These are phyloP conservation scores for Drosophila truncata DNA, from an alignment of 1,140 invertebrate species.

Conservation along the genomic window DNA sequence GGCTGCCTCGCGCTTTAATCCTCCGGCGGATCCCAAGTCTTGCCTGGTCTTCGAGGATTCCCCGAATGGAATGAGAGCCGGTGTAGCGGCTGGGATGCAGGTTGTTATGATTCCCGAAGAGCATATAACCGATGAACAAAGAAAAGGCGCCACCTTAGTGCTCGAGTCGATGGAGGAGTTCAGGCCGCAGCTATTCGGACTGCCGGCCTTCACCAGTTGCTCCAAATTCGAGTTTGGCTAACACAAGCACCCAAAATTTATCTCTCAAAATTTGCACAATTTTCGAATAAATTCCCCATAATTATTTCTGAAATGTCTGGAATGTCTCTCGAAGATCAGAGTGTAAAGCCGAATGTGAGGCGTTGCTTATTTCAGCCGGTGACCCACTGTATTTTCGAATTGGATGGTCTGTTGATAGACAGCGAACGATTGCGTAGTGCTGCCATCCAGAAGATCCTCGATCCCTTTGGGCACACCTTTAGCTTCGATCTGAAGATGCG, in stretches of 20 bases:
- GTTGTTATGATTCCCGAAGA: constrained; percentile 94
- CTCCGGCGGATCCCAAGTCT: constrained; percentile 89
- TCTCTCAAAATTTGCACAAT: constrained; percentile 3
- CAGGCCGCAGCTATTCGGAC: constrained; percentile 93
- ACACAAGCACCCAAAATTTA: background rate
- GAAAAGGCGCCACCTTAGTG: constrained; percentile 89
- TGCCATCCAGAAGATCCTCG: constrained; percentile 30
- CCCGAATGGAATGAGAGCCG: constrained; percentile 93
- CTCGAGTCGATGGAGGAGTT: constrained; percentile 92
- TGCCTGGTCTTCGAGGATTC: constrained; percentile 98
- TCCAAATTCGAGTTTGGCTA: constrained; percentile 76
- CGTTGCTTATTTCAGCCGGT: constrained; percentile 76
- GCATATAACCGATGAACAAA: constrained; percentile 87
- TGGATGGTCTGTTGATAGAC: constrained; percentile 54
- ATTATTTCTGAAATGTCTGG: constrained; percentile 79
- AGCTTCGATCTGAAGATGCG: constrained; percentile 27
- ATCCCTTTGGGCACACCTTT: constrained; percentile 32
- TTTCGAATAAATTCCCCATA: constrained; percentile 2
- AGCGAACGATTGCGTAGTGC: constrained; percentile 21
- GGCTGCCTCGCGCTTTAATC: constrained; percentile 92
- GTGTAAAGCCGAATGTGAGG: constrained; percentile 90
- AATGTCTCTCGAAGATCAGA: constrained; percentile 90
- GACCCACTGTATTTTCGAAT: constrained; percentile 58
- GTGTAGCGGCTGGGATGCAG: constrained; percentile 93
- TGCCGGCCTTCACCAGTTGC: constrained; percentile 87